Evolutionary conservation across 2,888 invertebrate species (phyloP).

Genomic region (Netelia fuscicornis): DNA sequence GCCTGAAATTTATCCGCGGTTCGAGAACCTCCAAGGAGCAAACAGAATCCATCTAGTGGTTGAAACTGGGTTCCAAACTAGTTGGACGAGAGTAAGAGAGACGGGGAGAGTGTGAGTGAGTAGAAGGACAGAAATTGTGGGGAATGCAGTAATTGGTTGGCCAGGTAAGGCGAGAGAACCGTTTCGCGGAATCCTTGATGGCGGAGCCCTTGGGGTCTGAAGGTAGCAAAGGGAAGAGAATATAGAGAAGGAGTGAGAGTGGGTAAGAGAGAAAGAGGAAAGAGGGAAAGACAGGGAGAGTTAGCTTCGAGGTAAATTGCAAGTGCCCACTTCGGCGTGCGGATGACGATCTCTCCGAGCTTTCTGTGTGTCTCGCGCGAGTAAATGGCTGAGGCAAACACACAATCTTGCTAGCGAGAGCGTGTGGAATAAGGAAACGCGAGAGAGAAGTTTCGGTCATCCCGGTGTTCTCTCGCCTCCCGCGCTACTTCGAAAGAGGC

Average conservation of each 20-base stretch:
- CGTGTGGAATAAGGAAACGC: conserved; percentile 66
- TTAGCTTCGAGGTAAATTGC: conserved; percentile 65
- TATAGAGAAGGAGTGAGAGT: conserved; percentile 12
- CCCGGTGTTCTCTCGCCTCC: conserved; percentile 50
- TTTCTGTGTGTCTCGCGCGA: not conserved
- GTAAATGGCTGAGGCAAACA: conserved; percentile 40
- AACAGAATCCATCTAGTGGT: conserved; percentile 39
- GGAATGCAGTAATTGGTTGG: conserved; percentile 70
- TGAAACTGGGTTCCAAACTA: conserved; percentile 2
- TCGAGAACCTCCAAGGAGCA: conserved; percentile 12
- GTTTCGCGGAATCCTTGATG: conserved; percentile 65
- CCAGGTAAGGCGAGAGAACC: conserved; percentile 66
- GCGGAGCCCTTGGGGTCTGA: conserved; percentile 47
- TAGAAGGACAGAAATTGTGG: conserved; percentile 26
- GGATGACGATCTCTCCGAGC: conserved; percentile 34
- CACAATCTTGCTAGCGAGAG: conserved; percentile 4
- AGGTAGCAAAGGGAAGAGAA: conserved; percentile 24
- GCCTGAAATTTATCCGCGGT: not conserved
- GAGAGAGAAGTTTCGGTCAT: conserved; percentile 48
- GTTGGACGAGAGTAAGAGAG: not conserved
- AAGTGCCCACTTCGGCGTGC: conserved; percentile 66
- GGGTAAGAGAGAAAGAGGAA: conserved; percentile 20
- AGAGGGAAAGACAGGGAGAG: conserved; percentile 33
- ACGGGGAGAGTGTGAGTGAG: not conserved
- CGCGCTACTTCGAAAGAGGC: conserved; percentile 46